Evolutionary conservation across 1,140 invertebrate genomes (phyloP).

Genomic region (Helicoverpa armigera): DNA sequence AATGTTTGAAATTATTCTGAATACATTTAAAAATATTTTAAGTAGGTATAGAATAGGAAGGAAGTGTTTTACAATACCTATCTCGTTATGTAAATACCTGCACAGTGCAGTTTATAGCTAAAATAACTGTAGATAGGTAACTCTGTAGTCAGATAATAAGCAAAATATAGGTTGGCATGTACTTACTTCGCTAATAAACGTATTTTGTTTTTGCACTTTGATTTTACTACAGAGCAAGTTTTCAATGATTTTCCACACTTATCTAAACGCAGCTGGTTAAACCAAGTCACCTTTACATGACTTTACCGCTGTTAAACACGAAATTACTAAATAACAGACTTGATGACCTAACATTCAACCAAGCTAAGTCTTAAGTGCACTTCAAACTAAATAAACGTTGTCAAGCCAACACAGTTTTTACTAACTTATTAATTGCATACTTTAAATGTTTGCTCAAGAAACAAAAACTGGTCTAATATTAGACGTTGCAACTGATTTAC

Average conservation of each 20-base stretch:
- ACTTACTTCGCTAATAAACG: too few species aligned
- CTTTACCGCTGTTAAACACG: not conserved
- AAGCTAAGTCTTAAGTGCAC: slow-evolving; percentile 13
- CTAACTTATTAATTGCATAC: slow-evolving; percentile 6
- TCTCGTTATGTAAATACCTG: too few species aligned
- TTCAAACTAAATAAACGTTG: slow-evolving; percentile 16
- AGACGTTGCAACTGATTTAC: slow-evolving; percentile 18
- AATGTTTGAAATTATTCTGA: not conserved
- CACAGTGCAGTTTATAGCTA: not conserved
- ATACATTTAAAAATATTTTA: not conserved
- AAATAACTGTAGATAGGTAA: too few species aligned
- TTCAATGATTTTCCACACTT: not conserved
- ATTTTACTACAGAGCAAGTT: not conserved
- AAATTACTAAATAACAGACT: not conserved
- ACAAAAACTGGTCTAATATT: slow-evolving; percentile 35
- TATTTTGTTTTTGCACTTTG: too few species aligned
- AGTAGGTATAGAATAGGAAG: too few species aligned
- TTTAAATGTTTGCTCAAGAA: slow-evolving; percentile 12
- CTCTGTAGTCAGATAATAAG: too few species aligned
- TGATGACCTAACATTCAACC: slow-evolving; percentile 18
- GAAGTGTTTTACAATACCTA: too few species aligned
- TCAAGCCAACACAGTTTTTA: slow-evolving; percentile 27
- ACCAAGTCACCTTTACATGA: slow-evolving; percentile 9
- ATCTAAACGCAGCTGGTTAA: not conserved
- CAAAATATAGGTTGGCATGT: too few species aligned